Conservation (phyloP, 2,888 invertebrate species). For the Diaphora mendica region DNA sequence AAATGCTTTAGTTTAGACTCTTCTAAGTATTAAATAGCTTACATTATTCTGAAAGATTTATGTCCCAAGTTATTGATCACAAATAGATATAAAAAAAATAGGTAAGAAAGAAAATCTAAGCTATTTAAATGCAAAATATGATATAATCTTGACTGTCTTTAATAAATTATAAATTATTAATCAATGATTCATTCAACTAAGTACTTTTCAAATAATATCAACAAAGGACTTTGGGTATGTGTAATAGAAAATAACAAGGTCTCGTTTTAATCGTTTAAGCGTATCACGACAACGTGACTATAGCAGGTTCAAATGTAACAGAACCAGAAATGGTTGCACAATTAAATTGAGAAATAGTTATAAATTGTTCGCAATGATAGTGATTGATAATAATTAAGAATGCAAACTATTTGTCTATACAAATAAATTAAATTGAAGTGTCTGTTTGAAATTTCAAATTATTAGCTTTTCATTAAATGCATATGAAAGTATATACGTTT, state of each 20-base stretch:
- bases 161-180: neutral
- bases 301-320: conserved; percentile 51
- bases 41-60: too few relatives aligned
- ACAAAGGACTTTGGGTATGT: conserved; percentile 36
- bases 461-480: too few relatives aligned
- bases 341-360: conserved; percentile 47
- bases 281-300: conserved; percentile 63
- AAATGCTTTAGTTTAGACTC: neutral
- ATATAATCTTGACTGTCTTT: neutral
- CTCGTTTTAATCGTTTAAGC: conserved; percentile 56
- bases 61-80: too few relatives aligned
- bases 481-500: too few relatives aligned
- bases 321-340: conserved; percentile 54
- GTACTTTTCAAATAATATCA: neutral
- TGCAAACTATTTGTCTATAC: conserved; percentile 18
- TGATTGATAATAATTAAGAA: conserved; percentile 41
- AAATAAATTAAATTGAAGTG: too few relatives aligned
- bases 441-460: too few relatives aligned
- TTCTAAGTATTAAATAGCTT: too few relatives aligned
- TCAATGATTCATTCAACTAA: neutral
- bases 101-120: neutral
- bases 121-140: neutral
- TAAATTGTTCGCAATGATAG: conserved; percentile 28
- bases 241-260: conserved; percentile 50
- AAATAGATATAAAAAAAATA: too few relatives aligned